Evolutionary conservation across 2,797 vertebrate genomes (phyloP), one percentile per base, ranked within the genome.

Genomic region (Crax fasciolata): DNA sequence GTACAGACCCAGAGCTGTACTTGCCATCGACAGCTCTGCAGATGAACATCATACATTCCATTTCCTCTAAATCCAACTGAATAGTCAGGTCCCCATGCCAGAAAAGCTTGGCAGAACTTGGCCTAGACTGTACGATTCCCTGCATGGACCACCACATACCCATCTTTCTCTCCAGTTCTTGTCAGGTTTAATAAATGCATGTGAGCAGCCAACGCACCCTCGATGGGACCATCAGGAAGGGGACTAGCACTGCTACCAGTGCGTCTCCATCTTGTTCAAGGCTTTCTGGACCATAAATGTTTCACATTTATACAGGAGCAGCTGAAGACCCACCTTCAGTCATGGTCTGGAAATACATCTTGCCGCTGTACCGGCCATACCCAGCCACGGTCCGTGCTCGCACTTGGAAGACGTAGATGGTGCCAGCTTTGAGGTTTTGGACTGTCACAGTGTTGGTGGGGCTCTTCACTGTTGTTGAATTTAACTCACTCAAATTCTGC

Each of bases 271-370:
- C 57, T 30, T 13, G 32, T 28, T 44, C 63, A 46, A 6, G 7
- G 20, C 17, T 41, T 32, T 71, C 18, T 5, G 54, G 27, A 20
- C n/a, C 39, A 66, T 35, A 35, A 35, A 35, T 6, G 2, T 44
- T 35, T 7, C 28, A 49, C 39, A 13, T 18, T 21, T 2, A 2
- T 2, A 16, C 18, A 59, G 84, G 23, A 41, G 70, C 35, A 81
- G 77, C 24, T 51, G 46, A 20, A 48, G 39, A 62, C 98, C 99
- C 96, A 99, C 99, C 99, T 98, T 99, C 99, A 10, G 99, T 99
- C 99, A 99, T 99, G 92, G 99, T 99, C 97, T 99, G 99, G 97
- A 99, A 99, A 94, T 99, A 99, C 99, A 99, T 99, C 98, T 99
- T 99, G 35, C 99, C 99, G 6, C 99, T 99, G 91, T 99, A 99